Evolutionary conservation across 1,140 invertebrate species (phyloP).

Genomic region (Euborellia annulipes): DNA sequence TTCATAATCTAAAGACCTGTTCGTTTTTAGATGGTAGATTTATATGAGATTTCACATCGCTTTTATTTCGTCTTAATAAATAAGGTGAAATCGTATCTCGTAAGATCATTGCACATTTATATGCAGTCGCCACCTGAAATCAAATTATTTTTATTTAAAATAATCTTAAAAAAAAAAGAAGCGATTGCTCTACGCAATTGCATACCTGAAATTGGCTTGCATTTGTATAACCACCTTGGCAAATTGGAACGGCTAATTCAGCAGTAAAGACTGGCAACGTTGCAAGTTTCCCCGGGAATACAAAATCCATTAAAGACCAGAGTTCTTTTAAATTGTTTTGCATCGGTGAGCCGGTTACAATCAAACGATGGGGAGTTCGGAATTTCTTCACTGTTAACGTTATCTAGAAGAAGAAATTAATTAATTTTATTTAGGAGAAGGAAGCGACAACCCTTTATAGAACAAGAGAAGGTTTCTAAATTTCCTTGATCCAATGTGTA

Average conservation of each 20-base stretch:
- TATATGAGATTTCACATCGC: slow-evolving; percentile 71
- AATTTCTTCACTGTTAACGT: slow-evolving; percentile 61
- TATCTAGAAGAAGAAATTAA: slow-evolving; percentile 26
- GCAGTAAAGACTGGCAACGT: slow-evolving; percentile 78
- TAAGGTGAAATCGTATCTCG: slow-evolving; percentile 85
- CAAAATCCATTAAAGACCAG: slow-evolving; percentile 95
- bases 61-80: slow-evolving; percentile 80
- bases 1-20: slow-evolving; percentile 39
- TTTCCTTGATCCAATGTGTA: too few relatives aligned
- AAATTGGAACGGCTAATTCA: slow-evolving; percentile 82
- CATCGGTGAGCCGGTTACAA: slow-evolving; percentile 83
- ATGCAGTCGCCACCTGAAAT: slow-evolving; percentile 70
- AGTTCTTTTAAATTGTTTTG: slow-evolving; percentile 94
- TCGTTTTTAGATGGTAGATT: slow-evolving; percentile 85
- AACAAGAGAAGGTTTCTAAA: too few relatives aligned
- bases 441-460: too few relatives aligned
- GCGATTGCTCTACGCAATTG: slow-evolving; percentile 4
- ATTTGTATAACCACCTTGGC: slow-evolving; percentile 86
- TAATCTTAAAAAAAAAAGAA: neutral
- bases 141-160: neutral
- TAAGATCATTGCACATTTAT: slow-evolving; percentile 72
- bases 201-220: slow-evolving; percentile 56
- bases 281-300: slow-evolving; percentile 85
- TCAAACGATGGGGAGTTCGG: slow-evolving; percentile 65
- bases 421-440: too few relatives aligned